A percentile compares a stretch with the other conserved stretches of the same genome.
Conservation (phyloP, 2,113 vertebrate genomes). For the Phasianus colchicus region DNA sequence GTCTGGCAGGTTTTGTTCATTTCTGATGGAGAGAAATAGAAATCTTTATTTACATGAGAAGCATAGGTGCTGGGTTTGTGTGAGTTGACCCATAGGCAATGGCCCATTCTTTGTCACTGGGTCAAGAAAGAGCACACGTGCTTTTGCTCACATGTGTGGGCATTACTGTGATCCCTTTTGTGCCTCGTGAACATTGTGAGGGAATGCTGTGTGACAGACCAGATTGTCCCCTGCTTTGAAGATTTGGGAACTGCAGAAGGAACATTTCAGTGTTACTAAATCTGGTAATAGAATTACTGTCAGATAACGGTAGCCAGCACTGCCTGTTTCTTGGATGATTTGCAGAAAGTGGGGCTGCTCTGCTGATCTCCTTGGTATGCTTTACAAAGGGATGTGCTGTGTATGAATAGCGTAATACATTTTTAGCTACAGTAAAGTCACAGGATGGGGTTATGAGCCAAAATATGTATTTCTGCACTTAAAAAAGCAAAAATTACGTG, state of each 20-base stretch:
- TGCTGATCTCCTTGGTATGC: not conserved
- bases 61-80: not conserved
- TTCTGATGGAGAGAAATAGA: not conserved
- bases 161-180: fast-evolving
- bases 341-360: not conserved
- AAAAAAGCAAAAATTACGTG: not conserved
- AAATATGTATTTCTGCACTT: not conserved
- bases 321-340: not conserved
- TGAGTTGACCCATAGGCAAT: fast-evolving
- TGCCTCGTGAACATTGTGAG: fast-evolving
- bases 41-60: fast-evolving
- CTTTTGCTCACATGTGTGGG: fast-evolving
- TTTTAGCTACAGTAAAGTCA: not conserved
- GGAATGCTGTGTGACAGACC: not conserved
- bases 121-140: not conserved
- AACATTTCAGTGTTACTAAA: not conserved
- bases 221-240: not conserved
- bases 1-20: not conserved
- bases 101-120: not conserved
- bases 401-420: not conserved
- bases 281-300: not conserved
- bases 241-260: not conserved
- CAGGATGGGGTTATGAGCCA: not conserved
- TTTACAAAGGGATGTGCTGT: not conserved
- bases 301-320: not conserved